These are phyloP conservation scores for Ceyx cyanopectus DNA, from an alignment of 2,113 vertebrate genomes.

Conservation along the genomic window DNA sequence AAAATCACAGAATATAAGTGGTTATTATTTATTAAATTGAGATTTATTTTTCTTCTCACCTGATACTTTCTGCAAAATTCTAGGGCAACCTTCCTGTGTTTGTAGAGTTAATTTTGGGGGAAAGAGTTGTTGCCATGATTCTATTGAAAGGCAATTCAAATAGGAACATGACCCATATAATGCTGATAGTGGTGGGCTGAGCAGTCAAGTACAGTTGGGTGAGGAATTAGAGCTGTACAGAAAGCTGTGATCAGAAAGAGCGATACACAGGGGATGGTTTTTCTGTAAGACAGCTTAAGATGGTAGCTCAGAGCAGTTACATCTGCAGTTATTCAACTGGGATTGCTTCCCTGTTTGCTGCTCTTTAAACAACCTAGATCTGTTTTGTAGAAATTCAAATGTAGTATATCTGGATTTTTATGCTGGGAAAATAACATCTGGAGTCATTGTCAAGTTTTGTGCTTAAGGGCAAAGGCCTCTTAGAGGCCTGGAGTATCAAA, in stretches of 20 bases:
- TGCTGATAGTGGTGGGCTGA: background rate
- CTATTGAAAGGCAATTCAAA: background rate
- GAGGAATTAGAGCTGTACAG: background rate
- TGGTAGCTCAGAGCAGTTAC: slow-evolving; percentile 26
- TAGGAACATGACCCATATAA: accelerated
- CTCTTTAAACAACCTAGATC: background rate
- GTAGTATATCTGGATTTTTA: background rate
- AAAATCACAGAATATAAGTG: accelerated
- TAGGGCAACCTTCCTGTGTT: accelerated
- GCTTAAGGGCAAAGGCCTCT: background rate
- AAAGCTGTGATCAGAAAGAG: background rate
- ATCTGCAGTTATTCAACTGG: slow-evolving; percentile 10
- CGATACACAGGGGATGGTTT: background rate
- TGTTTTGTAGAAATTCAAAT: background rate
- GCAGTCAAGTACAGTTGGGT: background rate
- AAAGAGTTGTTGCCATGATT: accelerated
- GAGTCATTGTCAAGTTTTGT: background rate
- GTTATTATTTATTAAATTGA: background rate
- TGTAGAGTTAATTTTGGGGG: background rate
- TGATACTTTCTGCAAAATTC: background rate
- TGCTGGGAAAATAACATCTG: background rate
- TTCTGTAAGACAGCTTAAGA: background rate
- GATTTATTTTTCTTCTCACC: background rate
- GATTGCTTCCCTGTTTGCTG: slow-evolving; percentile 37
- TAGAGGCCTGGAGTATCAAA: background rate